Base-by-base conservation (phyloP, 2,113 vertebrate genomes). In the Malaclemys terrapin region DNA sequence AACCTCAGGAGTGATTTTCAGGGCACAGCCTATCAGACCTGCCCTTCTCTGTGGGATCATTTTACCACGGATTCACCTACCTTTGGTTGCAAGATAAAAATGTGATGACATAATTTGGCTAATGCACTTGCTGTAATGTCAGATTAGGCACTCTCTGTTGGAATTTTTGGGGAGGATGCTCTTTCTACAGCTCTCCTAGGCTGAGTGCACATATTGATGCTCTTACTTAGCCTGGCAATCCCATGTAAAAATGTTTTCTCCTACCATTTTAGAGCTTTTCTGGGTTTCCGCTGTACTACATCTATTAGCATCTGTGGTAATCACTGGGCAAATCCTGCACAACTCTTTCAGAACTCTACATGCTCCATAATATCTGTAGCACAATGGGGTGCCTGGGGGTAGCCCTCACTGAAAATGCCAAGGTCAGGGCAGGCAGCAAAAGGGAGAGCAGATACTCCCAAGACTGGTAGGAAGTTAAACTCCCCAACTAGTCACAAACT, bases 41-140 rank as follows among this genome's bases (percentile, higher is more conserved):
- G 42, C 25, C 38, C 42, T 45, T 78, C 45, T 78, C 42, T 16
- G 45, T 25, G 45, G 75, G 75, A 47, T 83, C 6, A 2, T 9
- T 31, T 90, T 65, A 57, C 8, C n/a, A 22, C 24, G 2, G n/a
- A 78, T 14, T 47, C 75, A 78, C 45, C 75, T 78, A 47, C 45
- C 7, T 65, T 92, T 93, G 11, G 42, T 85, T 69, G 65, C 45
- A 78, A 84, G 49, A 59, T 14, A 53, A 90, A 38, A 50, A 35
- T 22, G 3, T 4, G n/a, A 4, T 35, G n/a, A 65, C 72, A 19
- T 4, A 52, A 50, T 29, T 54, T 76, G 57, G 65, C 80, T 84
- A 47, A 5, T 31, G 52, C 10, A 1, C 0, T 31, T 13, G 29
- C 52, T 2, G 0, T 42, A 52, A 4, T 0, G 16, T 52, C 56